phyloP scores from a whole-genome alignment of 2,888 invertebrate genomes.

The Luperina testacea region DNA sequence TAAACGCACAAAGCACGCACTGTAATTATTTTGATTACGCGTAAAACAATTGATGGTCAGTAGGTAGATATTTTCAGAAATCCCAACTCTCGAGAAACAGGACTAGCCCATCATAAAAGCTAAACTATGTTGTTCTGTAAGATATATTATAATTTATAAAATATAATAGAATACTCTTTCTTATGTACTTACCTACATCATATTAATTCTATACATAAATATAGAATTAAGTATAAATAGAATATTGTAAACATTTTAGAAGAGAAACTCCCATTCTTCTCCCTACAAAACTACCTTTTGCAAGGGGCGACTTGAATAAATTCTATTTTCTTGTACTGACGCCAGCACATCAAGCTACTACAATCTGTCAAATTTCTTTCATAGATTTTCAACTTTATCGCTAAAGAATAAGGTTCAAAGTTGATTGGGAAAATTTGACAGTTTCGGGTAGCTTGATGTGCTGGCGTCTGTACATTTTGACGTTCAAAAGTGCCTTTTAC shows the following conservation, averaged over 20 bases:
- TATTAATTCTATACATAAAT: no score
- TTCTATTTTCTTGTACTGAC: neutral
- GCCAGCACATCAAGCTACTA: no score
- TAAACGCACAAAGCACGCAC: conserved; percentile 66
- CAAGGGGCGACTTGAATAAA: neutral
- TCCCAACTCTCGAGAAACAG: neutral
- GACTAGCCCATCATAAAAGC: neutral
- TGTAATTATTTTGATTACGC: conserved; percentile 70
- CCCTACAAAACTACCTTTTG: neutral
- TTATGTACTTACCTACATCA: neutral
- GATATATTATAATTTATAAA: neutral
- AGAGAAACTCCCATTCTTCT: neutral
- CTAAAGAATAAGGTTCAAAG: no score
- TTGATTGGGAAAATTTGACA: no score
- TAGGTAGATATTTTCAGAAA: conserved; percentile 18
- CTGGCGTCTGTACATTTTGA: neutral
- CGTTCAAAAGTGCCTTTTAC: neutral
- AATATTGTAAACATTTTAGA: neutral
- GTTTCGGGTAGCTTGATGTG: no score
- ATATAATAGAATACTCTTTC: neutral
- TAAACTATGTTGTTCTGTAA: neutral
- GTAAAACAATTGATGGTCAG: conserved; percentile 58
- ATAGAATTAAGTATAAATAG: no score
- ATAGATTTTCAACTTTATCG: no score
- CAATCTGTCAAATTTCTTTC: no score